These are phyloP conservation scores for Buathra laborator DNA, from an alignment of 2,888 invertebrate species.

Conservation along the genomic window DNA sequence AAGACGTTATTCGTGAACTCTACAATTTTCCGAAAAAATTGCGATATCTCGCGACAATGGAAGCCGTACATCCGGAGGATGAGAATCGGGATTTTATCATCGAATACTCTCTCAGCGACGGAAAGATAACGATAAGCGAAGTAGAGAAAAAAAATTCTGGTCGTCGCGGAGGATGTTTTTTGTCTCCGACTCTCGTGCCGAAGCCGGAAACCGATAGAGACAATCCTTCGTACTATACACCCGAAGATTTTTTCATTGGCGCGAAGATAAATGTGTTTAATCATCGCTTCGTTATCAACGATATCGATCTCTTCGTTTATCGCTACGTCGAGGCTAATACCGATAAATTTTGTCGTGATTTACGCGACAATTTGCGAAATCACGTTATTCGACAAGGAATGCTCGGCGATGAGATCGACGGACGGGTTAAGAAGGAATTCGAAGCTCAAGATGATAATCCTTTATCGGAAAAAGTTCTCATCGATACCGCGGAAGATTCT, in stretches of 20 bases:
- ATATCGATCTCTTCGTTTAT: conserved; percentile 92
- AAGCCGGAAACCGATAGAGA: conserved; percentile 90
- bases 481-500: conserved; percentile 30
- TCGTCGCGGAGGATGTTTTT: conserved; percentile 90
- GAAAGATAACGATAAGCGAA: conserved; percentile 91
- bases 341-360: conserved; percentile 90
- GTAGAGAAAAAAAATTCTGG: conserved; percentile 91
- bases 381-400: conserved; percentile 87
- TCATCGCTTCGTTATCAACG: conserved; percentile 91
- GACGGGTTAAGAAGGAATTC: conserved; percentile 12
- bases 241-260: conserved; percentile 93
- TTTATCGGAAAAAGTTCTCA: neutral
- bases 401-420: conserved; percentile 45
- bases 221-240: conserved; percentile 91
- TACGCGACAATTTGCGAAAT: conserved; percentile 89
- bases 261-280: conserved; percentile 90
- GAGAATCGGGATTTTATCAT: conserved; percentile 91
- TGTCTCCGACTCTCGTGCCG: conserved; percentile 88
- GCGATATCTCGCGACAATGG: conserved; percentile 92
- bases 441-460: neutral
- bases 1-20: conserved; percentile 91
- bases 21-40: conserved; percentile 88
- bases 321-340: conserved; percentile 91
- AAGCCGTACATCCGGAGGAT: conserved; percentile 93
- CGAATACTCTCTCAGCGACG: conserved; percentile 91